phyloP scores from a whole-genome alignment of 1,140 invertebrate species.

The Aradophagus sp. region DNA sequence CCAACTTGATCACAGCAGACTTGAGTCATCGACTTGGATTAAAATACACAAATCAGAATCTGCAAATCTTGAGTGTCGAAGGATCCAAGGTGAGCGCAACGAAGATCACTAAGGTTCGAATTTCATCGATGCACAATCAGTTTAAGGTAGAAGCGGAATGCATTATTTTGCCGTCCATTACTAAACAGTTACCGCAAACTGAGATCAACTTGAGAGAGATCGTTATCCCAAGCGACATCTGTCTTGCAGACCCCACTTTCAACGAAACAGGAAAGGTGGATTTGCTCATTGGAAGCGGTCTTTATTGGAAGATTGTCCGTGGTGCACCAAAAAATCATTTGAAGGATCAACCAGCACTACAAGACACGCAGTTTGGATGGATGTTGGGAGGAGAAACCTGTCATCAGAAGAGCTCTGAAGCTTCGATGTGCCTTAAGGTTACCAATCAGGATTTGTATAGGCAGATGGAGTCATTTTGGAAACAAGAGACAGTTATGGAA shows the following conservation, averaged over 20 bases:
- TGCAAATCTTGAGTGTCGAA: not conserved
- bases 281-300: conserved; percentile 37
- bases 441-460: not conserved
- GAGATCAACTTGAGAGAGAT: not conserved
- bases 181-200: not conserved
- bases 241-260: conserved; percentile 10
- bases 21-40: conserved; percentile 1
- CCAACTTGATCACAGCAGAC: conserved; percentile 11
- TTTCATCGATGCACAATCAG: no score
- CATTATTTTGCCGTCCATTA: conserved; percentile 1
- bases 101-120: not conserved
- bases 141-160: no score
- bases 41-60: not conserved
- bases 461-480: conserved; percentile 10
- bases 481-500: not conserved
- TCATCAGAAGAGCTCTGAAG: conserved; percentile 59
- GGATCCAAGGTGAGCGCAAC: not conserved
- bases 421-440: conserved; percentile 49
- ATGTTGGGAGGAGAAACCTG: conserved; percentile 35
- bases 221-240: conserved; percentile 4
- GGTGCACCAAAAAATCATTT: conserved; percentile 4
- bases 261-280: conserved; percentile 27
- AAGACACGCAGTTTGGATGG: conserved; percentile 46
- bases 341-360: conserved; percentile 30
- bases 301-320: conserved; percentile 35